Base-by-base conservation (phyloP, 2,797 vertebrate genomes). In the Eulemur coronatus region DNA sequence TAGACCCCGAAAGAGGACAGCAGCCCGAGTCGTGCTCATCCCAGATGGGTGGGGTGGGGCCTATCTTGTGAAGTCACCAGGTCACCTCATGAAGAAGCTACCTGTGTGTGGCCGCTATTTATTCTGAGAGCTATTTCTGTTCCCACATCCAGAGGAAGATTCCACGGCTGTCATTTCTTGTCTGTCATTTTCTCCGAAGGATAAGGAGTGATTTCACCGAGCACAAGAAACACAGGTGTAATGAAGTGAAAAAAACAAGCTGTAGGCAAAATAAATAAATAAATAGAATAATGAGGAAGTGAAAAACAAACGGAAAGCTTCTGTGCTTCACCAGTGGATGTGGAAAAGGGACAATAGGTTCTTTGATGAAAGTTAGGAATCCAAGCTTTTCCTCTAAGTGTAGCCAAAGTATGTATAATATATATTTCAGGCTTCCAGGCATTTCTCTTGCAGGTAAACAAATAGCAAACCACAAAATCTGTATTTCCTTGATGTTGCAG, bases 111-210 rank as follows among this genome's bases (percentile, higher is more conserved):
- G 93, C 87, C 88, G 94, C 26, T 59, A 78, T 20, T 70, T 97
- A 97, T 97, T 98, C 98, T 75, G 85, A 92, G 20, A 97, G 70
- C 24, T 98, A 96, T 98, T 98, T 98, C 97, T 98, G 97, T 94
- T 88, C 89, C 89, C 61, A 75, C 48, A 30, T 82, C 82, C 88
- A 97, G 84, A 97, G 96, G 86, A 98, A 97, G 96, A 98, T 97
- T 97, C 88, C 92, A 85, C 70, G 30, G 73, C 67, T 96, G 30
- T 78, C 55, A 46, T 97, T 98, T 91, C 86, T 95, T 63, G 41
- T 70, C 81, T 97, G 96, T 98, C 94, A 98, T 97, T 98, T 93
- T 98, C 85, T 97, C 63, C 86, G 28, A 89, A 38, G 50, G 96
- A 84, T 86, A 94, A 97, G 65, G 88, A 97, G 65, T 97, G 94